Conservation (phyloP, 2,888 invertebrate genomes). For the Leucania comma region DNA sequence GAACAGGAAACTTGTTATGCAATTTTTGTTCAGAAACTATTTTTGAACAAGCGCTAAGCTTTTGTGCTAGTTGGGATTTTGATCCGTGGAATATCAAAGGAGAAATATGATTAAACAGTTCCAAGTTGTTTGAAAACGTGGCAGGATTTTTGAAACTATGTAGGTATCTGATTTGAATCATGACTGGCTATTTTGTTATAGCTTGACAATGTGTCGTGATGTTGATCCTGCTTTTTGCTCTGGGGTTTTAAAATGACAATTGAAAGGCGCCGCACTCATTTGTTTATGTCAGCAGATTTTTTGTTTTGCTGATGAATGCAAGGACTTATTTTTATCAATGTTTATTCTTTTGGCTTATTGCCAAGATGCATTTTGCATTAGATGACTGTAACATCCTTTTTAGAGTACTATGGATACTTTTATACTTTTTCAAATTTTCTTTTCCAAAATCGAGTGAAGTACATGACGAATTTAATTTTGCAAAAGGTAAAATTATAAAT, state of each 20-base stretch:
- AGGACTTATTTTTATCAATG: slow-evolving; percentile 29
- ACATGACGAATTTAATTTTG: slow-evolving; percentile 1
- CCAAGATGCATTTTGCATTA: slow-evolving; percentile 30
- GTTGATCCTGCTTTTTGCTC: slow-evolving; percentile 46
- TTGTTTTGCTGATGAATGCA: slow-evolving; percentile 35
- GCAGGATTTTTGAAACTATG: slow-evolving; percentile 29
- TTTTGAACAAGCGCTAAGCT: slow-evolving; percentile 62
- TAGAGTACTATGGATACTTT: neutral
- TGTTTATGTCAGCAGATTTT: slow-evolving; percentile 34
- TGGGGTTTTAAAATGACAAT: slow-evolving; percentile 53
- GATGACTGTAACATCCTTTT: neutral
- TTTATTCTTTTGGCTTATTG: slow-evolving; percentile 19
- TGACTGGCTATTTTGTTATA: slow-evolving; percentile 30
- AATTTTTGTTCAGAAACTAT: slow-evolving; percentile 67
- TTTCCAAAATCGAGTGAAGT: neutral
- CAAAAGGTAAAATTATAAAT: slow-evolving; percentile 17
- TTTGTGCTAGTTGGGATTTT: slow-evolving; percentile 58
- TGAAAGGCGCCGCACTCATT: slow-evolving; percentile 36
- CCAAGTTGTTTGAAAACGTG: slow-evolving; percentile 38
- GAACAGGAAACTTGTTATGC: slow-evolving; percentile 62
- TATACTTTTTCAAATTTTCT: neutral
- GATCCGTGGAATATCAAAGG: slow-evolving; percentile 59
- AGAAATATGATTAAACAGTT: slow-evolving; percentile 61
- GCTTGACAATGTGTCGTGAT: slow-evolving; percentile 27
- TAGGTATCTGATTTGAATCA: slow-evolving; percentile 33